Evolutionary conservation across 2,888 invertebrate species (phyloP), one percentile per base, ranked within the genome.

Genomic region (Orthosia gothica): DNA sequence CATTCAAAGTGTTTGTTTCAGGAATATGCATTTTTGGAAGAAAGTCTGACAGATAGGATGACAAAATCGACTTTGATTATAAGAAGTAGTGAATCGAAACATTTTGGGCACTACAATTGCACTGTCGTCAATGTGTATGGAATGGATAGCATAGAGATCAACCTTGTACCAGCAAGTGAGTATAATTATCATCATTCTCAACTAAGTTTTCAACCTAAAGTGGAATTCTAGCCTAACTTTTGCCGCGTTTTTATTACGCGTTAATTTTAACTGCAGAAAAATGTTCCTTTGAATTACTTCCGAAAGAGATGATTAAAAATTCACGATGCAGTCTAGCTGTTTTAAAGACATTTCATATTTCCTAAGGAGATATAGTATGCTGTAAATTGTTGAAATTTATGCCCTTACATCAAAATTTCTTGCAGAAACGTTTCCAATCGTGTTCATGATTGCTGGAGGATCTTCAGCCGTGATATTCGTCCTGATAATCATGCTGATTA

Each of bases 51-150:
- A 0, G 98, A 98, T 89, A 98, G 98, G 18, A 97, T 99, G 84
- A 96, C 94, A 1, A 98, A 98, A 91, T 99, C 99, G 67, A 98
- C 98, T 18, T 96, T 99, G 70, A 97, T 99, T 79, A 98, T 99
- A 81, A 97, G 98, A 64, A 98, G 98, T 89, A 98, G 99, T 70
- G 97, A 98, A 88, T 97, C 97, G 54, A 97, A 97, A 85, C 99
- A 99, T 94, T 99, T 99, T 92, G 99, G 99, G 45, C 97, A 97
- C 80, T 99, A 99, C 96, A 99, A 99, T 94, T 99, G 99, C 92
- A 98, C 99, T 64, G 99, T 99, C n/a, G 97, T 98, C 69, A 99
- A 99, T 93, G 97, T 98, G 45, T 99, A 98, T 91, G 99, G 99
- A 47, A 97, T 97, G 80, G 99, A 98, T 90, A 98, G 98, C 61